Evolutionary conservation across 2,113 vertebrate genomes (phyloP).

Genomic region (Lanius ludovicianus): DNA sequence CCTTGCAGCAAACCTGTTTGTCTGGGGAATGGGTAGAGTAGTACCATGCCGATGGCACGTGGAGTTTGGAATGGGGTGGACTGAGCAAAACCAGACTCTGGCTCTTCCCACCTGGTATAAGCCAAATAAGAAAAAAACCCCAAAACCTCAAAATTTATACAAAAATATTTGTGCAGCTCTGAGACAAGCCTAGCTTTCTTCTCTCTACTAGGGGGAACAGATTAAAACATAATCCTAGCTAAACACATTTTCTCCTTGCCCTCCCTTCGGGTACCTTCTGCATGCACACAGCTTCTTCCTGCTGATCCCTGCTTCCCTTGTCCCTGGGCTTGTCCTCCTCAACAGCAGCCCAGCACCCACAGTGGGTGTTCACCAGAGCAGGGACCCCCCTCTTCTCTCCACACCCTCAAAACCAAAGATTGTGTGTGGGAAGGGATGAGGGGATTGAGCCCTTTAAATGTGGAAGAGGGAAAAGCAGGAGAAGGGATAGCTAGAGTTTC

Average conservation of each 20-base stretch:
- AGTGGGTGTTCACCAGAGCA: not conserved
- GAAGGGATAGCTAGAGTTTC: not conserved
- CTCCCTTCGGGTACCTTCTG: not conserved
- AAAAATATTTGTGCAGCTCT: not conserved
- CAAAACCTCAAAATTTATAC: not conserved
- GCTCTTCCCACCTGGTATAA: rapidly evolving
- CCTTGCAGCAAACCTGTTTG: not conserved
- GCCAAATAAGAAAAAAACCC: not conserved
- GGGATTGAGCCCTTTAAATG: rapidly evolving
- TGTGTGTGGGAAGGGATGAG: not conserved
- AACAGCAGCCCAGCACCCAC: rapidly evolving
- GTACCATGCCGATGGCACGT: rapidly evolving
- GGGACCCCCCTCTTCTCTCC: not conserved
- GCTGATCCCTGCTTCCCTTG: not conserved
- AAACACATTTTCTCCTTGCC: conserved; percentile 21
- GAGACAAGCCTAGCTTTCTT: not conserved
- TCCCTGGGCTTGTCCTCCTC: not conserved
- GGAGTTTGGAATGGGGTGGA: not conserved
- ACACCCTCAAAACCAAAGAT: not conserved
- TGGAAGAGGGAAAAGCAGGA: not conserved
- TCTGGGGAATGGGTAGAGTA: not conserved
- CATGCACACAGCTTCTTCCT: not conserved
- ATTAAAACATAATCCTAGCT: conserved; percentile 32
- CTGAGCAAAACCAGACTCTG: not conserved
- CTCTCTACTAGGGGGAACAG: not conserved